phyloP scores from a whole-genome alignment of 2,113 vertebrate genomes.

The Antidorcas marsupialis region DNA sequence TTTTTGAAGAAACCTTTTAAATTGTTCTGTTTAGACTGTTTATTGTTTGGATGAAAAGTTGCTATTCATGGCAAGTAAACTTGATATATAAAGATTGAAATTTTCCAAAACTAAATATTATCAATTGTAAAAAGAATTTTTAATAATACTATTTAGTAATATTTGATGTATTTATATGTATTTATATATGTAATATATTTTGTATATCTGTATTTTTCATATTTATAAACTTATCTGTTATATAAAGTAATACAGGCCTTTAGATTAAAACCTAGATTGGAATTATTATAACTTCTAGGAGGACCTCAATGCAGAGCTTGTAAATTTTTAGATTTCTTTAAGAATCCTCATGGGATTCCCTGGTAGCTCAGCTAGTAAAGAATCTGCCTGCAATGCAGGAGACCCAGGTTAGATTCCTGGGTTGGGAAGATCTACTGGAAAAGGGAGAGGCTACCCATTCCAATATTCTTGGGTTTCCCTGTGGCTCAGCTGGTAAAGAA shows the following conservation, averaged over 20 bases:
- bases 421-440: background rate
- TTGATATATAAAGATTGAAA: background rate
- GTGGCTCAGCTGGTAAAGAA: background rate
- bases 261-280: background rate
- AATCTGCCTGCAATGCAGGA: background rate
- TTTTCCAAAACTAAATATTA: background rate
- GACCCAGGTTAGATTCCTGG: background rate
- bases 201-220: background rate
- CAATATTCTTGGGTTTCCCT: background rate
- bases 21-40: background rate
- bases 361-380: background rate
- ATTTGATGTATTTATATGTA: background rate
- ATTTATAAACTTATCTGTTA: background rate
- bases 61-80: background rate
- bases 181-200: background rate
- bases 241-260: background rate
- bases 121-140: background rate
- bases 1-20: slow-evolving; percentile 18
- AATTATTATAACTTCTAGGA: background rate
- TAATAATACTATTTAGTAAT: background rate
- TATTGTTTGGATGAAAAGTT: background rate
- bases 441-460: background rate
- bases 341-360: background rate
- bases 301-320: background rate
- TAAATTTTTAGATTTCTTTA: background rate